A percentile compares a stretch with the other conserved stretches of the same genome.
Conservation (phyloP, 2,888 invertebrate species). For the Nemapogon koenigi region DNA sequence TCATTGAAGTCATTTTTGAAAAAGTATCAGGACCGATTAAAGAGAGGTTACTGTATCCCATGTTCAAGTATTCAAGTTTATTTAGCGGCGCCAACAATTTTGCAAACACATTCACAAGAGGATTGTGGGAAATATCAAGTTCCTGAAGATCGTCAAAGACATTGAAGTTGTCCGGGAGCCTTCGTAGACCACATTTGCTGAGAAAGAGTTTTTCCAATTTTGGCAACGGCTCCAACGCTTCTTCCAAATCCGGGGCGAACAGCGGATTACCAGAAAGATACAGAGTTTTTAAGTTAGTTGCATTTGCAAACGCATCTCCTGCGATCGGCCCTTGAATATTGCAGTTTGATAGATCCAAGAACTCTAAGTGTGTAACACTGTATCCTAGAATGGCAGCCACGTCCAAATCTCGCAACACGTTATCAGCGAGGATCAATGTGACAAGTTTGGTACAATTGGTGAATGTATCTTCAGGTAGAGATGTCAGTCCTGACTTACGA, state of each 20-base stretch:
- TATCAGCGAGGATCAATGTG: constrained; percentile 69
- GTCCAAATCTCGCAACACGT: constrained; percentile 69
- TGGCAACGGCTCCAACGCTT: constrained; percentile 69
- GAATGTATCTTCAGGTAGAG: constrained; percentile 70
- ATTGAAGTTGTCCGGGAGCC: constrained; percentile 71
- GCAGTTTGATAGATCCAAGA: constrained; percentile 72
- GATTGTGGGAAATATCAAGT: constrained; percentile 74
- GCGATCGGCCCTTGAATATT: constrained; percentile 70
- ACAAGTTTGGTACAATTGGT: constrained; percentile 69
- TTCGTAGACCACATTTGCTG: constrained; percentile 70
- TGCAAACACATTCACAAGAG: constrained; percentile 71
- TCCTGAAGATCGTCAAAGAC: constrained; percentile 70
- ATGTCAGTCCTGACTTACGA: constrained; percentile 64
- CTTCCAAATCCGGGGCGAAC: constrained; percentile 71
- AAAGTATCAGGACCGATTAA: constrained; percentile 70
- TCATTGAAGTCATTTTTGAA: constrained; percentile 72
- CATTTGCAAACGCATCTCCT: constrained; percentile 72
- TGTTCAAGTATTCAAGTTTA: constrained; percentile 72
- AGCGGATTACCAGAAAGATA: constrained; percentile 72
- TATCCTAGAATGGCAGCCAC: constrained; percentile 69
- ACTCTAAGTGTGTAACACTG: constrained; percentile 69
- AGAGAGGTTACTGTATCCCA: constrained; percentile 75
- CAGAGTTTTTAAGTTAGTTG: constrained; percentile 69
- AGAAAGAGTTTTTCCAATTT: constrained; percentile 71
- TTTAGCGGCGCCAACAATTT: constrained; percentile 69